Evolutionary conservation across 1,140 invertebrate genomes (phyloP), one percentile per base, ranked within the genome.

Genomic region (Aleiodes sp.): DNA sequence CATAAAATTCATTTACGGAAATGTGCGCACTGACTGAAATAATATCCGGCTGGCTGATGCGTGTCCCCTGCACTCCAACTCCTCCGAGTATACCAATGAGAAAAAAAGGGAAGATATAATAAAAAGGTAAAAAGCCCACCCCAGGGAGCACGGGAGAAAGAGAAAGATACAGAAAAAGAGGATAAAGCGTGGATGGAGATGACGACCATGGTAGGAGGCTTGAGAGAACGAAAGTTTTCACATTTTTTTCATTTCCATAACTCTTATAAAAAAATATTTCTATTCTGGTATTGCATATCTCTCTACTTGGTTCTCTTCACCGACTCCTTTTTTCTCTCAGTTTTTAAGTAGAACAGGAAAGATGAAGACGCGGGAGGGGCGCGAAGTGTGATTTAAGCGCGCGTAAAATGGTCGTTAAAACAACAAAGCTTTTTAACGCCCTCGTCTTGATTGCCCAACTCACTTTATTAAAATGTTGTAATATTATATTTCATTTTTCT

Each of bases 1-100:
- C 82, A 83, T 81, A 80, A 84, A 83, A 86, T 86, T 85, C 80
- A 85, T 85, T 86, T 83, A 79, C 83, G 79, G 84, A 84, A 85
- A 84, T 84, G 85, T 85, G 83, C 84, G 78, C 78, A 59, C 14
- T 71, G 77, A 85, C 83, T 85, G 84, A 83, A 86, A 86, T 85
- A 86, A 86, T 86, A 85, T 84, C 82, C 80, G 78, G 74, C 62
- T 77, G 80, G 76, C 77, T 79, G 81, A 81, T 80, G 79, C 74
- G 73, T 80, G 79, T 80, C 73, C 76, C 75, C 66, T 69, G 74
- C 74, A 77, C 74, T 64, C 72, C 29, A 62, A 62, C 70, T 9
- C 73, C 73, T 76, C 68, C 73, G 10, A 41, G 41, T 16, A 35
- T 24, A 33, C 26, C 60, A 68, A 70, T 70, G 74, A 61, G 66